Base-by-base conservation (phyloP, 1,140 invertebrate species). In the Brevipalpus yothersi region DNA sequence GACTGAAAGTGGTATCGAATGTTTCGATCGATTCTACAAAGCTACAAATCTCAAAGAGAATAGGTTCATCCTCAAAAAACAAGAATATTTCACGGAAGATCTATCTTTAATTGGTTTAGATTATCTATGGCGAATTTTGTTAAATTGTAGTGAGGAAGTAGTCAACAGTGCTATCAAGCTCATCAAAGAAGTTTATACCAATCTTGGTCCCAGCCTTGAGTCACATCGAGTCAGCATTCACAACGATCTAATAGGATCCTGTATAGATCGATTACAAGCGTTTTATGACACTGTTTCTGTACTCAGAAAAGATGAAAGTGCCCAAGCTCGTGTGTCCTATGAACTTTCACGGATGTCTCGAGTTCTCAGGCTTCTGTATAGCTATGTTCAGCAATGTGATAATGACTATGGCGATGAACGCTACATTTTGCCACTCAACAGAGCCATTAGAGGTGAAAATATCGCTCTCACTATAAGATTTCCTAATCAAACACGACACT, bases 351-450 rank as follows among this genome's bases (percentile, higher is more conserved):
- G 84, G 71, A 88, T 94, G 80, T 91, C 89, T 70, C 79, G 91
- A 61, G 84, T 96, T 23, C 79, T 96, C 68, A 86, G 88, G 74
- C 89, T 94, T 65, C 77, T 96, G 61, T 82, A 87, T 67, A 90
- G 95, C 74, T 96, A 96, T 69, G 82, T 97, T 59, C 84, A 82
- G 62, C 90, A 96, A 72, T 95, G 90, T 76, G 92, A 97, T 75
- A 81, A 82, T 60, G 82, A 85, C 59, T 95, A 87, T 73, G 80
- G 81, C 31, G 83, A 85, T 11, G 91, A 96, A 70, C 77, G 92
- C 62, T 82, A 83, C 66, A 84, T 90, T 67, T 73, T 94, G 63
- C 87, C 88, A 39, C 78, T 92, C 54, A 82, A 84, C 68, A 81
- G 84, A 79, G 84, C 68, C 65, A 65, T 51, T 42, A 54, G 88